Conservation (phyloP, 2,797 vertebrate genomes). For the Eidolon dupreanum region DNA sequence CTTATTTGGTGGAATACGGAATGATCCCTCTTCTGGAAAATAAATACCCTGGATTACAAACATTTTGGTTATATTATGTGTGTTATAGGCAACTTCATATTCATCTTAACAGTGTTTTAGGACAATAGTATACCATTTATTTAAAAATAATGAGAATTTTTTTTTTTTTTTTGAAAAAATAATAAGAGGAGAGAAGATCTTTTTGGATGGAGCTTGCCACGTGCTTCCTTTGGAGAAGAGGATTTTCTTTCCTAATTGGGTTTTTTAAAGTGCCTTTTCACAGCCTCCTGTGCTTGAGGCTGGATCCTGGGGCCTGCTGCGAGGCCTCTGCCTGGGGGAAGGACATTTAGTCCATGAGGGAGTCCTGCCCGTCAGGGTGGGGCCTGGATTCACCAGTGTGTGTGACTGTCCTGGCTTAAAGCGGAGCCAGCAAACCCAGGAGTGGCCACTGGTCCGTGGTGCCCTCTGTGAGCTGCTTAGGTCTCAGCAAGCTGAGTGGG, state of each 20-base stretch:
- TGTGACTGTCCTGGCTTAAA: neutral
- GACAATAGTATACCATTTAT: neutral
- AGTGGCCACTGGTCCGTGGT: neutral
- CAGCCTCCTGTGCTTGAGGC: neutral
- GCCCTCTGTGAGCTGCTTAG: neutral
- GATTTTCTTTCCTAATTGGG: neutral
- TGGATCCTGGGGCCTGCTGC: neutral
- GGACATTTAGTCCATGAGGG: neutral
- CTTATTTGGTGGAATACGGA: neutral
- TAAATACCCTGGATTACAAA: neutral
- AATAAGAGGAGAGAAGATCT: neutral
- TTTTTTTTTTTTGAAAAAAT: neutral
- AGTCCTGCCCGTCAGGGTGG: neutral
- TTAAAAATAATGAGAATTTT: neutral
- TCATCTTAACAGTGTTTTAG: neutral
- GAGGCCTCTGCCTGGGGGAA: neutral
- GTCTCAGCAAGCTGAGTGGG: neutral
- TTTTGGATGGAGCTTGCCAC: neutral
- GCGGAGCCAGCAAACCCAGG: neutral
- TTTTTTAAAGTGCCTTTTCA: neutral
- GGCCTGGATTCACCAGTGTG: neutral
- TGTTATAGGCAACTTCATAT: neutral
- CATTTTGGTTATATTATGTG: neutral
- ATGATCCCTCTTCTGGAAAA: neutral
- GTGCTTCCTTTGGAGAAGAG: neutral